phyloP scores from a whole-genome alignment of 1,140 invertebrate genomes.

The Pinna nobilis region DNA sequence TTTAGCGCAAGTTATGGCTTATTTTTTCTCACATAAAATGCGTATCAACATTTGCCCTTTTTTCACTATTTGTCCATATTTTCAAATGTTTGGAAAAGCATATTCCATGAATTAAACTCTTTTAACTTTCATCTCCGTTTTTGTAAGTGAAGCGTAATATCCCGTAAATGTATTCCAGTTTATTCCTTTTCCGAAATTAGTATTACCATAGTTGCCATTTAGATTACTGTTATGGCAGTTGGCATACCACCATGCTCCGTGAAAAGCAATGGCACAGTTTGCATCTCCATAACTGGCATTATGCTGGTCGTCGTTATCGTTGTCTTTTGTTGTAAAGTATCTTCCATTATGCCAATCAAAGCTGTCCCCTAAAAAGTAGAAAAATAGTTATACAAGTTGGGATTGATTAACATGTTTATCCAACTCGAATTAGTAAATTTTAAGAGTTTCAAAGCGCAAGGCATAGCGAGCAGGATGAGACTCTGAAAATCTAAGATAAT shows the following conservation, averaged over 20 bases:
- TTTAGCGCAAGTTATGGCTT: no score
- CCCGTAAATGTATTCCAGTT: constrained; percentile 1
- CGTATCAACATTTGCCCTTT: no score
- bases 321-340: constrained; percentile 2
- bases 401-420: no score
- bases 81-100: no score
- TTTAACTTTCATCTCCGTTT: constrained; percentile 6
- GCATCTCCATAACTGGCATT: background rate
- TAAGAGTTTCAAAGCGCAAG: no score
- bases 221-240: background rate
- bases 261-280: constrained; percentile 1
- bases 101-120: no score
- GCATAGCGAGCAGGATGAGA: no score
- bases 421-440: no score
- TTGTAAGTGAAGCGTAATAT: background rate
- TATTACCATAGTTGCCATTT: background rate
- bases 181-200: background rate
- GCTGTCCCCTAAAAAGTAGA: background rate
- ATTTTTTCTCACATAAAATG: no score
- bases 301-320: background rate
- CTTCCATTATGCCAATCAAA: background rate
- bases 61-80: no score
- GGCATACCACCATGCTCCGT: constrained; percentile 11
- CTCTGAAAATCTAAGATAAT: no score
- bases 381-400: no score